These are phyloP conservation scores for Mungos mungo DNA, from an alignment of 2,113 vertebrate species.

Conservation along the genomic window DNA sequence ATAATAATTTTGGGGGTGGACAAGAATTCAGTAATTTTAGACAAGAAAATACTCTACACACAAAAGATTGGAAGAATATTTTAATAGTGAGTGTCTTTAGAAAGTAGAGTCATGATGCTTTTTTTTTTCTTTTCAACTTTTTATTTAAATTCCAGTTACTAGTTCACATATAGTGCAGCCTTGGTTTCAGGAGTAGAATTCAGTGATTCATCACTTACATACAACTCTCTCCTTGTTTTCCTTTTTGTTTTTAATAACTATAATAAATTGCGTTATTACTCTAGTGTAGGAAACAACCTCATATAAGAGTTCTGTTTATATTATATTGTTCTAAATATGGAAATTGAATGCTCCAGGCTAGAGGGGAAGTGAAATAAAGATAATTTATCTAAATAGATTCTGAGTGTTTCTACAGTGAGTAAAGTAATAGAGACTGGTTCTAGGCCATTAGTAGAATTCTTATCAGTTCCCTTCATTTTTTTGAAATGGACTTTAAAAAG, in stretches of 20 bases:
- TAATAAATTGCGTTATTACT: not conserved
- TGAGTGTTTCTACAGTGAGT: not conserved
- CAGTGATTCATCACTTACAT: too few species aligned
- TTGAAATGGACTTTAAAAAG: constrained; percentile 2
- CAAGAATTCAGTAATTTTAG: not conserved
- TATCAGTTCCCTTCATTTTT: not conserved
- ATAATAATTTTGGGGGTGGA: not conserved
- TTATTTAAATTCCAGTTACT: too few species aligned
- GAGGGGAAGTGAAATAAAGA: not conserved
- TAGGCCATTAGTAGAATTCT: not conserved
- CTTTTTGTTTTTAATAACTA: not conserved
- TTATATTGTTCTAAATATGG: not conserved
- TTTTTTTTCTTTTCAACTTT: not conserved
- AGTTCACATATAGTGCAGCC: too few species aligned
- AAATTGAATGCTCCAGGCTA: not conserved
- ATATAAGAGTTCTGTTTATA: not conserved
- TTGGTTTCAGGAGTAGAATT: too few species aligned
- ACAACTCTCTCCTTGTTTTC: not conserved
- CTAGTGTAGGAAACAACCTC: not conserved
- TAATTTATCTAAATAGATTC: not conserved
- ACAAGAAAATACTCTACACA: not conserved
- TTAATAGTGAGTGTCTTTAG: not conserved
- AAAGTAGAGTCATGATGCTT: not conserved
- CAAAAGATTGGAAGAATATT: not conserved
- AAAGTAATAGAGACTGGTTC: not conserved